Conservation (phyloP, 2,113 vertebrate genomes). For the Erinaceus europaeus region DNA sequence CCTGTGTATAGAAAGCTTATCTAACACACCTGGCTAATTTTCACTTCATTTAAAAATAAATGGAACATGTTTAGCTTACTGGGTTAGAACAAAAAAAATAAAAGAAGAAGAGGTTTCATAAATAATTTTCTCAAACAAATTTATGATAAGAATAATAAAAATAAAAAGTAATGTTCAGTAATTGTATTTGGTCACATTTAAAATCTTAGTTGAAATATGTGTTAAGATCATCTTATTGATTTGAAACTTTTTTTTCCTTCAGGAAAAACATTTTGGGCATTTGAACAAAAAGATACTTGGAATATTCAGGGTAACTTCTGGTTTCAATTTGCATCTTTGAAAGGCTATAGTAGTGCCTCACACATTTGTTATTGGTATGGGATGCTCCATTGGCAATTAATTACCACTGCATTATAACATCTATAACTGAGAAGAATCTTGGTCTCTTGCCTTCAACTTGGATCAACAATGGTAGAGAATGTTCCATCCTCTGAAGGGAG, state of each 20-base stretch:
- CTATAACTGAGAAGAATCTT: neutral
- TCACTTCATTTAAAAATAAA: slow-evolving; percentile 89
- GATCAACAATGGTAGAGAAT: no score
- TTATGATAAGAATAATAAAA: slow-evolving; percentile 66
- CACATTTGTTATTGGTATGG: neutral
- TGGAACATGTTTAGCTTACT: slow-evolving; percentile 83
- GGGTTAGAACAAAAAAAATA: slow-evolving; percentile 80
- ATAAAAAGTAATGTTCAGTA: slow-evolving; percentile 67
- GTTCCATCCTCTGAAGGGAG: no score
- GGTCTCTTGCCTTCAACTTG: no score
- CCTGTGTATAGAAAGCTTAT: slow-evolving; percentile 88
- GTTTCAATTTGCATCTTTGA: slow-evolving; percentile 18
- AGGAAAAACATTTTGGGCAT: slow-evolving; percentile 1
- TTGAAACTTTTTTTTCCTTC: neutral
- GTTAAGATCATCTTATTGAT: slow-evolving; percentile 18
- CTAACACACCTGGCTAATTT: slow-evolving; percentile 89
- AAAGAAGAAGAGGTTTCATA: slow-evolving; percentile 76
- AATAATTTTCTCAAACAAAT: slow-evolving; percentile 76
- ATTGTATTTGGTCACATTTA: slow-evolving; percentile 60
- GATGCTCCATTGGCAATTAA: neutral
- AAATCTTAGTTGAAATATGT: slow-evolving; percentile 7
- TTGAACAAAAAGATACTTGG: neutral
- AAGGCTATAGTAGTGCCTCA: neutral
- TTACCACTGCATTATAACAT: neutral
- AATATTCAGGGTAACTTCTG: neutral